Evolutionary conservation across 2,113 vertebrate species (phyloP), one percentile per base, ranked within the genome.

Genomic region (Excalfactoria chinensis): DNA sequence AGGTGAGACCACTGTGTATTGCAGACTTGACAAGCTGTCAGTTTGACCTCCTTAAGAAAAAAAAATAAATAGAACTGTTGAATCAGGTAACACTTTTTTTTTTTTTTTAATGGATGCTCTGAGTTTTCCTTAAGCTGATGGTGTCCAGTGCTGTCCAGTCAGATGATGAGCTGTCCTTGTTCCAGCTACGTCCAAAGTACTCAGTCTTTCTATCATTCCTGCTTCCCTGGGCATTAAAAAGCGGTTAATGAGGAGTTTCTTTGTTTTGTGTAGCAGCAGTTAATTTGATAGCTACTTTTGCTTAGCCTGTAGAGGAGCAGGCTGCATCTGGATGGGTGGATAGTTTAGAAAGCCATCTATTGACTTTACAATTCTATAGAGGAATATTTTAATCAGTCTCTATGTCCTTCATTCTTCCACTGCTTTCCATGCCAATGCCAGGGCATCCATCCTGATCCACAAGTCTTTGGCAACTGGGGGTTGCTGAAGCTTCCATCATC

Each of bases 1-100:
- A 99, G 99, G 99, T 99, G 95, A 96, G 98, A 88, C 89, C 49
- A 28, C 32, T 68, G 21, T 72, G 2, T 51, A 22, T 18, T 83
- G 43, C 0, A 1, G 32, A 66, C 23, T 59, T 84, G 75, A 9
- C 34, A 40, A 74, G 30, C 69, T 58, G 16, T 84, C 64, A 14
- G 6, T 71, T 23, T 69, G 28, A 59, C 32, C 16, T 44, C 9
- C n/a, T 79, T 70, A n/a, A 53, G 66, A 88, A 30, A 92, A 68
- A 68, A 80, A 77, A 77, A 23, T 59, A n/a, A 43, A 12, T 20
- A 41, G 43, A 56, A 13, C 23, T 77, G 74, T 82, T 71, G 2
- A 26, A 2, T 21, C 2, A 3, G 55, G 34, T 10, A 3, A 83
- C 84, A 37, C 9, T 49, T 73, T 67, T 0, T 53, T 25, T 49